Evolutionary conservation across 1,140 invertebrate species (phyloP), one percentile per base, ranked within the genome.

Genomic region (Drosophila nannoptera): DNA sequence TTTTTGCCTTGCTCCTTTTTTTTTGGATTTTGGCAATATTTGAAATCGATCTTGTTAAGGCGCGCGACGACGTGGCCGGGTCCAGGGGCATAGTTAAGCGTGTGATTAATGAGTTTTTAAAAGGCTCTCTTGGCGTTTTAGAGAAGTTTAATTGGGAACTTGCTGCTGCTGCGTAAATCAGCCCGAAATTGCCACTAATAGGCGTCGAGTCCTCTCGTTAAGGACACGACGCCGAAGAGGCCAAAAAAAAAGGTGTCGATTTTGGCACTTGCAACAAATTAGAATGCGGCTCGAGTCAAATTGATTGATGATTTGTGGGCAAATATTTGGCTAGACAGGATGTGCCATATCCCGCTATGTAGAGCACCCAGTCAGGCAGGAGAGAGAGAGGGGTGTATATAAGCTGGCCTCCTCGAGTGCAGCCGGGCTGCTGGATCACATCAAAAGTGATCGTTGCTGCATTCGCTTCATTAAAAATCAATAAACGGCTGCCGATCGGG

Each of bases 31-130:
- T 72, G 29, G 80, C 80, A 81, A 86, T 72, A 86, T 86, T 86
- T 86, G 81, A 86, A 87, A 86, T 86, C 77, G 81, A 84, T 86
- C 81, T 77, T 78, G 64, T 59, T 58, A 69, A 56, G 45, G 56
- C 43, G 53, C 33, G 14, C 59, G 42, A 52, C 36, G 31, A 42
- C 61, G 53, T 43, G 29, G 12, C 16, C 33, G 40, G 40, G 54
- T 54, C 40, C 49, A 43, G 61, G 64, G 50, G 56, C 53, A 77
- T 77, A 86, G 86, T 88, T 88, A 88, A 81, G 75, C 72, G 86
- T 70, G 86, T 88, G 86, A 88, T 88, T 86, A 88, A 88, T 88
- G 86, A 86, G 75, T 88, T 86, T 88, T 88, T 87, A 87, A 87
- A 87, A 86, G 86, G 80, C 86, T 87, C 86, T 78, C 69, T 73